Base-by-base conservation (phyloP, 1,140 invertebrate species). In the Dendrolimus kikuchii region DNA sequence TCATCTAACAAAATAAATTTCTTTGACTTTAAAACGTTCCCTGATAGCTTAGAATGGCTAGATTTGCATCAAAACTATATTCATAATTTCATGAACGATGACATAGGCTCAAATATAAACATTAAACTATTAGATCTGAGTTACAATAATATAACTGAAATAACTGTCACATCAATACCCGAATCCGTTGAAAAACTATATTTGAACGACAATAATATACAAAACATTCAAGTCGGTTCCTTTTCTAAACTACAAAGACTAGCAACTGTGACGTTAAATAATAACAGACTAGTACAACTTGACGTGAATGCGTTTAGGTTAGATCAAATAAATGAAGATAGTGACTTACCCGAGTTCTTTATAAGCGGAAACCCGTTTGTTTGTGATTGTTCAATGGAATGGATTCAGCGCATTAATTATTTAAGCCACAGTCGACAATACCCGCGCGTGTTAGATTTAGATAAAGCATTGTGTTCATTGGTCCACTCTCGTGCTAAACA, bases 311-410 rank as follows among this genome's bases (percentile, higher is more conserved):
- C 93, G 40, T 88, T 96, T 51, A 89, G 90, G 59, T 76, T 95
- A 66, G 89, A 89, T 67, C 85, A 90, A 71, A 91, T 94, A 59
- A 88, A 89, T 9, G 89, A 90, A 64, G 88, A 92, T 62, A 89
- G 87, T 57, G 90, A 93, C 59, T 77, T 93, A 65, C 92, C 93
- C 6, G 90, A 92, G 77, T 94, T 95, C 82, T 94, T 93, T 81
- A 91, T 95, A 69, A 93, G 93, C 42, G 90, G 92, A 60, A 96
- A 96, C 86, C 93, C 94, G 8, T 93, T 95, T 77, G 88, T 92
- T 64, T 95, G 94, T 81, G 93, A 95, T 74, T 95, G 94, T 83
- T 91, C 90, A 53, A 94, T 95, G 93, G 94, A 95, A 83, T 96
- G 94, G 94, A 86, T 96, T 69, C 91, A 93, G 58, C 88, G 92